phyloP scores from a whole-genome alignment of 2,797 vertebrate species.

The Phaenicophaeus curvirostris region DNA sequence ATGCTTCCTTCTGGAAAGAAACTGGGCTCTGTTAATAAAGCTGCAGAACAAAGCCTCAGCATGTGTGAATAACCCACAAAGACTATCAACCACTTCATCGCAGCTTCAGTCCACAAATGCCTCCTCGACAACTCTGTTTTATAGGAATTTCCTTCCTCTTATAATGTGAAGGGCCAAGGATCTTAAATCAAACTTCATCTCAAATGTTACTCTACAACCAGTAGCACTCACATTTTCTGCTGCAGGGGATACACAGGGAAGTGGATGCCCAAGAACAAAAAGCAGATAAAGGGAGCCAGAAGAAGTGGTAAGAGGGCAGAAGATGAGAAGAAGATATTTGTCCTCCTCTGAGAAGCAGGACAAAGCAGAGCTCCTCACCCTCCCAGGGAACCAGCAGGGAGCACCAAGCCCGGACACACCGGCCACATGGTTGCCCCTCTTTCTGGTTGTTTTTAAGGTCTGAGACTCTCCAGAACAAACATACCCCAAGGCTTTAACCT shows the following conservation, averaged over 20 bases:
- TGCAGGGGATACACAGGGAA: no score
- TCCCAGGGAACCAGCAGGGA: background rate
- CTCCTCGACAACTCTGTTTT: background rate
- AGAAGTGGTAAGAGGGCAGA: no score
- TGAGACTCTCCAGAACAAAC: background rate
- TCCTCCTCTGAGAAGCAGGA: background rate
- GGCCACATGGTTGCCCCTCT: background rate
- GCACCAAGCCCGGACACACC: rapidly evolving
- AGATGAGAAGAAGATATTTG: no score
- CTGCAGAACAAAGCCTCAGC: background rate
- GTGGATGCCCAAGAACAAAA: no score
- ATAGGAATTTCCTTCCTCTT: background rate
- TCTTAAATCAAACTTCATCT: no score
- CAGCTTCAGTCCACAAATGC: background rate
- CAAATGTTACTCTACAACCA: no score
- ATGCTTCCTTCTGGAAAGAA: background rate
- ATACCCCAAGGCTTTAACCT: background rate
- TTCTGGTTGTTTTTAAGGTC: background rate
- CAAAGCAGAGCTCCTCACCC: background rate
- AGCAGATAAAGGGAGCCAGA: no score
- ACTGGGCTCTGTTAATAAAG: rapidly evolving
- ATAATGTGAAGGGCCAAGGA: no score
- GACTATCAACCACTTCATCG: background rate
- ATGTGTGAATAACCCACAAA: background rate
- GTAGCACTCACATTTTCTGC: no score